A percentile compares a stretch with the other conserved stretches of the same genome.
Evolutionary conservation across 2,797 vertebrate genomes (phyloP).

Genomic region (Lophius americanus): DNA sequence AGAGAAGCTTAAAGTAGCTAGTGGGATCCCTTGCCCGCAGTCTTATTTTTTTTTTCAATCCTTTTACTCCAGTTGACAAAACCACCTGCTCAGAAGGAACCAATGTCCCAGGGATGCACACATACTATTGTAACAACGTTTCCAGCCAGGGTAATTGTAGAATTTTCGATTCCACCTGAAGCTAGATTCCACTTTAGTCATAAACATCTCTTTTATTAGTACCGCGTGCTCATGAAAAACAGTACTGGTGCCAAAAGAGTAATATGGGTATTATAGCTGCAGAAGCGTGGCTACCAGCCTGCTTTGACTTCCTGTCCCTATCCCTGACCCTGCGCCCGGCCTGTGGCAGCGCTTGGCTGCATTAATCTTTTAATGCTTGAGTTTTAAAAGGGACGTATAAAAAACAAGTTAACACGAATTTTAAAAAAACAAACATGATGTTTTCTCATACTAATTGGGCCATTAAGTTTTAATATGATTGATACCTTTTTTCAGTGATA

Average conservation of each 20-base stretch:
- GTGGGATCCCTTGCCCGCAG: slow-evolving; percentile 1
- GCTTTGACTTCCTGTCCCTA: slow-evolving; percentile 2
- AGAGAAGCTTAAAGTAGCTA: slow-evolving; percentile 2
- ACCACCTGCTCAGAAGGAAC: slow-evolving; percentile 5
- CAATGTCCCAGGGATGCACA: neutral
- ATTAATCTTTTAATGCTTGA: too few species aligned
- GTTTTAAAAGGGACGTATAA: too few species aligned
- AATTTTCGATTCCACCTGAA: slow-evolving; percentile 21
- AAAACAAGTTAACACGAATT: too few species aligned
- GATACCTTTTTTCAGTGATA: too few species aligned
- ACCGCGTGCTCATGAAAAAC: slow-evolving; percentile 16
- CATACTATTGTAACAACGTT: slow-evolving; percentile 12
- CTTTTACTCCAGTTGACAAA: slow-evolving; percentile 6
- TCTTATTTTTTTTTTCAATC: too few species aligned
- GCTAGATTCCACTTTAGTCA: neutral
- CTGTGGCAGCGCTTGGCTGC: too few species aligned
- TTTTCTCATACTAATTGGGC: too few species aligned
- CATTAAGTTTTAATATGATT: too few species aligned
- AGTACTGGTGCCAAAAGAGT: slow-evolving; percentile 19
- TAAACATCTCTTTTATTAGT: neutral
- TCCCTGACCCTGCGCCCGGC: too few species aligned
- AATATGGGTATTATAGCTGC: slow-evolving; percentile 15
- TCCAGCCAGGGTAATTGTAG: slow-evolving; percentile 3
- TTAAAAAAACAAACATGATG: too few species aligned
- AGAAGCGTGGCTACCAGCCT: neutral